A percentile compares a stretch with the other conserved stretches of the same genome.
Conservation (phyloP, 2,113 vertebrate species). For the Butorides virescens region DNA sequence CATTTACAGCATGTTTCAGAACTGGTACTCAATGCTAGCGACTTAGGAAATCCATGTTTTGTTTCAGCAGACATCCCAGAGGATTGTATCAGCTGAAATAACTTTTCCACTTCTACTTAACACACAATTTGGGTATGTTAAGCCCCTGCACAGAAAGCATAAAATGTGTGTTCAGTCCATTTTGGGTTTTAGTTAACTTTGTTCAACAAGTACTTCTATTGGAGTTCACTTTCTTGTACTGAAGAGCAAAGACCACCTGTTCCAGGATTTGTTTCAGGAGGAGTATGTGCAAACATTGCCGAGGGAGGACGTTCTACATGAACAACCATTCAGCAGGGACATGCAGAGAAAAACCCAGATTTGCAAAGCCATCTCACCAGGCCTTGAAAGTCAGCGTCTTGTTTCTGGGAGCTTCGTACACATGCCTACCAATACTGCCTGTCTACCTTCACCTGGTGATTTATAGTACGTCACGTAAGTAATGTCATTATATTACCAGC, state of each 20-base stretch:
- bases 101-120: not conserved
- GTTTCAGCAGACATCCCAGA: not conserved
- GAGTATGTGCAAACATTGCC: not conserved
- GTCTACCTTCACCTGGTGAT: not conserved
- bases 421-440: not conserved
- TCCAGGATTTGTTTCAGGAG: not conserved
- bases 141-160: not conserved
- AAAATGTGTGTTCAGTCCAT: not conserved
- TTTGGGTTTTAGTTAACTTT: not conserved
- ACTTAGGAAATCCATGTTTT: not conserved
- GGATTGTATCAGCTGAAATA: not conserved
- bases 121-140: not conserved
- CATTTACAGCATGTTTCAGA: not conserved
- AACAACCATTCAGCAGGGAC: not conserved
- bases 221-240: not conserved
- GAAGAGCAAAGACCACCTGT: not conserved
- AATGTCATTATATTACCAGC: not conserved
- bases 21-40: not conserved
- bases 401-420: not conserved
- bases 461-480: accelerated
- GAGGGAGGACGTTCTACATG: not conserved
- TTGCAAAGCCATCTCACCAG: not conserved
- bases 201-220: not conserved
- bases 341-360: not conserved
- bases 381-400: not conserved